Percentiles rank a stretch among this genome's conserved stretches.
These are phyloP conservation scores for Pangasius djambal DNA, from an alignment of 2,797 vertebrate genomes.

Conservation along the genomic window DNA sequence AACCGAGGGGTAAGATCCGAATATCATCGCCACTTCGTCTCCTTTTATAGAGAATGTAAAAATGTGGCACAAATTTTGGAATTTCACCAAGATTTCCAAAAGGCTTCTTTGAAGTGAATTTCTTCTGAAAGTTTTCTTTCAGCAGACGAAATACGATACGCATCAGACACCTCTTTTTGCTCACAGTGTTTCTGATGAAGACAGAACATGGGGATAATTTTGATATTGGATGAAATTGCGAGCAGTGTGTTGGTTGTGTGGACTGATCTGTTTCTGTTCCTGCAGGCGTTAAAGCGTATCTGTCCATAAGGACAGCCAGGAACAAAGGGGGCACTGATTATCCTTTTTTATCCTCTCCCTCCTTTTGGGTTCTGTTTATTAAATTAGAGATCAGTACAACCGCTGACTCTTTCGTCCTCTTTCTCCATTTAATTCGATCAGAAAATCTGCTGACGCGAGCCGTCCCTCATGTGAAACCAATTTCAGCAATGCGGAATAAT, in stretches of 20 bases:
- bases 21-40: constrained; percentile 17
- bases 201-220: background rate
- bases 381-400: constrained; percentile 84
- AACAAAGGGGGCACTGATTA: constrained; percentile 46
- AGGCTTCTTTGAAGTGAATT: background rate
- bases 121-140: background rate
- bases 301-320: constrained; percentile 50
- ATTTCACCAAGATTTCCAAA: background rate
- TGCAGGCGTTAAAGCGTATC: constrained; percentile 49
- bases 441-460: constrained; percentile 83
- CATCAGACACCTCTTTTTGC: constrained; percentile 14
- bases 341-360: constrained; percentile 33
- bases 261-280: constrained; percentile 9
- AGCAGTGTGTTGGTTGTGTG: background rate
- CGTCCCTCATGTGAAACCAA: constrained; percentile 89
- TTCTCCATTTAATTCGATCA: constrained; percentile 85
- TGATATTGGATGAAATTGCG: background rate
- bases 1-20: constrained; percentile 16
- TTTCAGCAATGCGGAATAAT: constrained; percentile 78
- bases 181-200: background rate
- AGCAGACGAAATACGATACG: constrained; percentile 28
- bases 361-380: constrained; percentile 75
- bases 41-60: background rate
- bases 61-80: constrained; percentile 7
- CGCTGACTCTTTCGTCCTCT: constrained; percentile 59